Conservation (phyloP, 1,140 invertebrate species). For the Ectropis grisescens region DNA sequence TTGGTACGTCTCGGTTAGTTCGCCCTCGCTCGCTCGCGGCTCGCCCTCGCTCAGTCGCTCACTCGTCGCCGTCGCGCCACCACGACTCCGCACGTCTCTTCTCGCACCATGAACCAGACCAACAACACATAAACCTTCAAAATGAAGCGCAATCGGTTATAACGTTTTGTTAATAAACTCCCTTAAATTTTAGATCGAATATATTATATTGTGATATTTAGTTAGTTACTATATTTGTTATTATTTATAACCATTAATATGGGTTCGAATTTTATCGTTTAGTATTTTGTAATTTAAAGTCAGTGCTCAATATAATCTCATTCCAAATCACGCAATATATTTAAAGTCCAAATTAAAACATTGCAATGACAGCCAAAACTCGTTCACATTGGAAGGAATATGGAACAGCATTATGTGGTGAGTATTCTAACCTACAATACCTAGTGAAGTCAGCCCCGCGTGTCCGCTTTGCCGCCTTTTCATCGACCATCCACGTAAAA, state of each 20-base stretch:
- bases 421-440: constrained; percentile 60
- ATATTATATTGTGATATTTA: constrained; percentile 67
- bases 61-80: constrained; percentile 48
- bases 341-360: constrained; percentile 28
- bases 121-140: constrained; percentile 66
- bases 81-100: constrained; percentile 40
- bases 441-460: constrained; percentile 20
- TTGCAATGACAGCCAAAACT: constrained; percentile 61
- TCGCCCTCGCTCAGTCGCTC: constrained; percentile 50
- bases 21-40: constrained; percentile 26
- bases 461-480: constrained; percentile 14
- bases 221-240: constrained; percentile 51
- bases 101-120: constrained; percentile 57
- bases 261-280: constrained; percentile 54
- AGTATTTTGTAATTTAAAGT: constrained; percentile 41
- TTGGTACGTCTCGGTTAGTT: constrained; percentile 46
- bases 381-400: constrained; percentile 70
- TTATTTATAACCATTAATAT: constrained; percentile 58
- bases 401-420: constrained; percentile 66
- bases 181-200: constrained; percentile 63
- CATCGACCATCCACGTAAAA: too few species aligned
- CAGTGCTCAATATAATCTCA: constrained; percentile 67
- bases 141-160: constrained; percentile 68
- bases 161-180: constrained; percentile 53
- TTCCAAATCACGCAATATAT: constrained; percentile 58